phyloP scores from a whole-genome alignment of 2,113 vertebrate species.

The Colinus virginianus region DNA sequence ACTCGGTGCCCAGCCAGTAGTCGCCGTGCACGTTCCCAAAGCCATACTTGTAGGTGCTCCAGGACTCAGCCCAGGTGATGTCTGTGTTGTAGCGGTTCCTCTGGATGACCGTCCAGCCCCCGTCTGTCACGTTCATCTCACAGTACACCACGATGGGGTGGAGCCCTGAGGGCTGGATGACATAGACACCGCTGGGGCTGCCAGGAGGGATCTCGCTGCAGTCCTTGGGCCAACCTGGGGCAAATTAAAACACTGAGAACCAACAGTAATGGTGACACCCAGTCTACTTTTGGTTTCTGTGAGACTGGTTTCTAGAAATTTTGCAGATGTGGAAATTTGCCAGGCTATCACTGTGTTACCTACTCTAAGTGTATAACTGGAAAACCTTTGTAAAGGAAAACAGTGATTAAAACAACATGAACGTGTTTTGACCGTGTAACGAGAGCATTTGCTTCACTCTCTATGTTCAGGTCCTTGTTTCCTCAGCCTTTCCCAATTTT shows the following conservation, averaged over 20 bases:
- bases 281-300: not conserved
- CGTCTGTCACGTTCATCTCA: rapidly evolving
- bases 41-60: constrained; percentile 66
- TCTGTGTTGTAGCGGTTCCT: constrained; percentile 18
- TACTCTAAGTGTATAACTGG: not conserved
- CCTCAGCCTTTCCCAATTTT: not conserved
- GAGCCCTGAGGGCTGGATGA: constrained; percentile 14
- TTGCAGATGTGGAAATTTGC: not conserved
- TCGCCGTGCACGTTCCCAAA: constrained; percentile 23
- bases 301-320: not conserved
- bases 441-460: not conserved
- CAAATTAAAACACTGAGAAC: not conserved
- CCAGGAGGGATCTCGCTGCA: not conserved
- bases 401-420: not conserved
- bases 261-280: not conserved
- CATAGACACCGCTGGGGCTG: not conserved
- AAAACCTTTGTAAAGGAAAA: not conserved
- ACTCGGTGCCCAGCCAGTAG: constrained; percentile 61
- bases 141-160: constrained; percentile 53
- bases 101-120: constrained; percentile 66
- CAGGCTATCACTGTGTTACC: not conserved
- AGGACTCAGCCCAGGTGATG: constrained; percentile 50
- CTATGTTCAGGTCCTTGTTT: not conserved
- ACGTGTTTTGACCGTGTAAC: not conserved
- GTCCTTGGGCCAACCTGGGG: constrained; percentile 43